These are phyloP conservation scores for Calameuta filiformis DNA, from an alignment of 2,888 invertebrate species.

Conservation along the genomic window DNA sequence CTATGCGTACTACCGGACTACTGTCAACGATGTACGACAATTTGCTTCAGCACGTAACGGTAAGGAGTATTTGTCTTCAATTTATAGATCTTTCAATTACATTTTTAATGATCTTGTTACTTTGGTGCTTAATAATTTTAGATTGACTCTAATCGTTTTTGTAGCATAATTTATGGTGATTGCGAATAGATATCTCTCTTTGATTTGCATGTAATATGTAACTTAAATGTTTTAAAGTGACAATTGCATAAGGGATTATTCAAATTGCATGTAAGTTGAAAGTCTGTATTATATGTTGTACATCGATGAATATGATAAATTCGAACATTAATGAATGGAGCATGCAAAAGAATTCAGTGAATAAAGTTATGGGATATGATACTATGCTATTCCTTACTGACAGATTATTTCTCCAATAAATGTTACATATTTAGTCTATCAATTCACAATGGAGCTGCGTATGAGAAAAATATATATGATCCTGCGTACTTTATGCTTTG, in stretches of 20 bases:
- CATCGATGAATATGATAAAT: not conserved
- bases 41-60: conserved; percentile 36
- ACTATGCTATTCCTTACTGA: not conserved
- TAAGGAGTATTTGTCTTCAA: conserved; percentile 40
- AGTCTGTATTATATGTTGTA: not conserved
- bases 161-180: not conserved
- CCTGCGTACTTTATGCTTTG: not conserved
- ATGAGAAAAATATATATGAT: not conserved
- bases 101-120: not conserved
- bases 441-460: not conserved
- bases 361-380: not conserved
- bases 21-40: conserved; percentile 47
- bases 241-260: not conserved
- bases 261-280: not conserved
- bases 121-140: not conserved
- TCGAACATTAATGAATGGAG: not conserved
- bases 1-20: conserved; percentile 58
- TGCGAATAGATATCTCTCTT: not conserved
- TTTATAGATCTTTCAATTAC: not conserved
- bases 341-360: not conserved
- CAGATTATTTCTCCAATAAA: not conserved
- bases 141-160: not conserved
- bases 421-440: not conserved
- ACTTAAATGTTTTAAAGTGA: not conserved
- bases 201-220: not conserved